Conservation (phyloP, 2,113 vertebrate species). For the Coturnix japonica region DNA sequence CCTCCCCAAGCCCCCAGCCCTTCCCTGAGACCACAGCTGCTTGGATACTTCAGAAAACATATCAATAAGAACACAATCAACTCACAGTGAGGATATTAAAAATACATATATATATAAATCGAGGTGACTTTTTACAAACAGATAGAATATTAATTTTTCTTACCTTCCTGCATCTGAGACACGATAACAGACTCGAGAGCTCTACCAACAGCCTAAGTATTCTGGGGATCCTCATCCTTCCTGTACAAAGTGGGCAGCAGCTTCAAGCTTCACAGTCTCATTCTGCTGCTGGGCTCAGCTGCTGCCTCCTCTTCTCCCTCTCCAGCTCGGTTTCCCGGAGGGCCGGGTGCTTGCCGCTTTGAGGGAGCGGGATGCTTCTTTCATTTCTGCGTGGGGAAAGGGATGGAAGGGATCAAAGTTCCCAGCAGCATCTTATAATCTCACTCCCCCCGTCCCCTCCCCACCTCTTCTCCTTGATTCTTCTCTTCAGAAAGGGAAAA, state of each 20-base stretch:
- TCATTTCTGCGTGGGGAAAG: background rate
- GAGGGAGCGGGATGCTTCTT: background rate
- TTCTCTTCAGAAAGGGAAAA: background rate
- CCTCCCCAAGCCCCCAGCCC: background rate
- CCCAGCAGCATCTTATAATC: background rate
- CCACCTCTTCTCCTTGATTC: background rate
- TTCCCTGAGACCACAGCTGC: slow-evolving; percentile 14
- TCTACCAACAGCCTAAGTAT: slow-evolving; percentile 1
- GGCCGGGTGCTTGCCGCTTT: background rate
- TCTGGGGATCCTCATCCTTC: slow-evolving; percentile 47
- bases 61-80: background rate
- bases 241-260: background rate
- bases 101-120: too few species aligned
- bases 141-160: slow-evolving; percentile 9
- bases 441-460: background rate
- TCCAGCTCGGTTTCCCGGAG: background rate
- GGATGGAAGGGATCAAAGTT: background rate
- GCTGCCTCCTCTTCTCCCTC: background rate
- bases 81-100: background rate
- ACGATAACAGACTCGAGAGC: slow-evolving; percentile 8
- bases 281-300: background rate
- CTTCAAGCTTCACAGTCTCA: slow-evolving; percentile 10
- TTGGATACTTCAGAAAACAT: background rate
- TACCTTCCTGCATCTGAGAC: slow-evolving; percentile 57
- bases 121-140: background rate